These are phyloP conservation scores for Valencia hispanica DNA, from an alignment of 2,797 vertebrate genomes.

Conservation along the genomic window DNA sequence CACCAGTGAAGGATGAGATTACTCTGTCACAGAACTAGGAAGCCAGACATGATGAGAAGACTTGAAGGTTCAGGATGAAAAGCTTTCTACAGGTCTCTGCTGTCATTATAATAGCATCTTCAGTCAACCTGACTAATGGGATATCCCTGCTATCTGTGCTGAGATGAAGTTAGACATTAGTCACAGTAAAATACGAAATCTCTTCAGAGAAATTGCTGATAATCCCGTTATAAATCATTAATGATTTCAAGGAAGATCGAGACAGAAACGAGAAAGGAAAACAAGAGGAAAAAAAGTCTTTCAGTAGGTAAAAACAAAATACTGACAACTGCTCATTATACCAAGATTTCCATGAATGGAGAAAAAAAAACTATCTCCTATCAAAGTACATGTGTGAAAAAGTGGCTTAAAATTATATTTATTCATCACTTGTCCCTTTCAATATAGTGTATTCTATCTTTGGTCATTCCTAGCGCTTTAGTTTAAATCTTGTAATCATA, in stretches of 20 bases:
- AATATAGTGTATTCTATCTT: no score
- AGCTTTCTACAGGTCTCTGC: constrained; percentile 2
- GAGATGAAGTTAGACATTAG: constrained; percentile 40
- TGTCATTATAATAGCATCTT: not conserved
- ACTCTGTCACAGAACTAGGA: constrained; percentile 18
- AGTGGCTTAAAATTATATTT: no score
- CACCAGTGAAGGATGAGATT: constrained; percentile 17
- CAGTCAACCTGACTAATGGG: constrained; percentile 7
- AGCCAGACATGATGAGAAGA: constrained; percentile 27
- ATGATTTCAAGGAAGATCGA: not conserved
- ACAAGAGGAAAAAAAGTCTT: not conserved
- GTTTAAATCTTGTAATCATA: no score
- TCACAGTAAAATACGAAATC: constrained; percentile 25
- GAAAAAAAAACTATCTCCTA: no score
- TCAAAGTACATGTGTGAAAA: not conserved
- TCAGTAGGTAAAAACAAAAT: constrained; percentile 15
- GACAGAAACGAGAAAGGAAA: not conserved
- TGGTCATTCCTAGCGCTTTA: no score
- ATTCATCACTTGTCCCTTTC: no score
- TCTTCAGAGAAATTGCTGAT: constrained; percentile 16
- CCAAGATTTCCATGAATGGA: not conserved
- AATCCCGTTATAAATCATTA: constrained; percentile 14
- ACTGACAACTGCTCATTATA: not conserved
- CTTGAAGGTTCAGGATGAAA: constrained; percentile 14
- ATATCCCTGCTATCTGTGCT: constrained; percentile 8